A percentile compares a stretch with the other conserved stretches of the same genome.
Evolutionary conservation across 2,888 invertebrate genomes (phyloP).

Genomic region (Tachina lurida): DNA sequence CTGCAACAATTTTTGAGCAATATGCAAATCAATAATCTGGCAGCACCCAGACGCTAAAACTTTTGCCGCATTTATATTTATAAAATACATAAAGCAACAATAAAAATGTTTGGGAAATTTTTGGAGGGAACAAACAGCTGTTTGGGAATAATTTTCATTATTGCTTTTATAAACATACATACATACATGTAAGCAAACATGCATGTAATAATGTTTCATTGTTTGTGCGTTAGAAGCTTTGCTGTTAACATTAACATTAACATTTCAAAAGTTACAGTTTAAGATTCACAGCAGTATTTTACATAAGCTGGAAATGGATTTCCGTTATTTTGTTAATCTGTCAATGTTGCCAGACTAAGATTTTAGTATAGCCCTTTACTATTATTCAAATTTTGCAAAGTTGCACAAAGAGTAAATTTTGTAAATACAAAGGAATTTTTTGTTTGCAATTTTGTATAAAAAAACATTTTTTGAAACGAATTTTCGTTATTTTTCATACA

Average conservation of each 20-base stretch:
- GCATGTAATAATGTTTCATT: not conserved
- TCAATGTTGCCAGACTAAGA: no score
- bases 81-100: not conserved
- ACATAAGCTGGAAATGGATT: not conserved
- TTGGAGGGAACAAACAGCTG: not conserved
- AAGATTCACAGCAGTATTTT: not conserved
- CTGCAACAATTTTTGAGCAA: no score
- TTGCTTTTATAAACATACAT: not conserved
- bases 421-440: no score
- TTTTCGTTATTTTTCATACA: no score
- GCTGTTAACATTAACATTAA: not conserved
- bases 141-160: not conserved
- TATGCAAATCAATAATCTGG: not conserved
- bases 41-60: not conserved
- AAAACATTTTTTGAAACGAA: no score
- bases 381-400: no score
- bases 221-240: not conserved
- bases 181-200: not conserved
- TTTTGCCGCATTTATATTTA: constrained; percentile 40
- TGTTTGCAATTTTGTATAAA: no score
- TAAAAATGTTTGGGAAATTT: constrained; percentile 1
- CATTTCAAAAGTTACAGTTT: not conserved
- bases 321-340: not conserved
- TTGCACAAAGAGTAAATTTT: no score
- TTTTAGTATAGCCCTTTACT: no score